Evolutionary conservation across 2,797 vertebrate genomes (phyloP), one percentile per base, ranked within the genome.

Genomic region (Eurystomus glaucurus): DNA sequence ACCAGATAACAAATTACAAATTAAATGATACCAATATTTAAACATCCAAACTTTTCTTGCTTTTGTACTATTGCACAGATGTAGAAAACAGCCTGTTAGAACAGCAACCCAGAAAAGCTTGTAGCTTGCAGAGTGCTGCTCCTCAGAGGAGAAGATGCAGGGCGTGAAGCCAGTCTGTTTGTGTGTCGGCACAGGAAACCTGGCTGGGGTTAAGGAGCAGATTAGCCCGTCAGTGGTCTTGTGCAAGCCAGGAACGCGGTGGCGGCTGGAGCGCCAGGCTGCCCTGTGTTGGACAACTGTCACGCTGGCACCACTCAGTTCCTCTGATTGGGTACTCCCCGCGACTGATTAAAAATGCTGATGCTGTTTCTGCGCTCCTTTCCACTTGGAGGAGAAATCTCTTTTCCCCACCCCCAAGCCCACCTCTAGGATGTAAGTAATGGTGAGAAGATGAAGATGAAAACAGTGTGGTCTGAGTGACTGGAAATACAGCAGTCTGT

Each of bases 301-400:
- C 98, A 95, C 52, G 50, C 97, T 96, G 98, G 97, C 98, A 93
- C 83, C 85, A 72, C 98, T 97, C 96, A 35, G 93, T 60, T 92
- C 87, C 97, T 95, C 98, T 94, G 97, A 99, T 99, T 99, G 99
- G 99, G 97, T 95, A 89, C 94, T 94, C 91, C 93, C 94, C 79
- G 94, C 75, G 83, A 94, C 98, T 95, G 98, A 98, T 98, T 91
- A 96, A 94, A 98, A 98, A 99, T 98, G 95, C 98, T 95, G 98
- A 98, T 98, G 97, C 64, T 41, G 97, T 97, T 64, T 65, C 80
- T 95, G 96, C 5, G 65, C 88, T 94, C 96, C 95, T 90, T 96
- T 58, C 91, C 94, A 94, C 96, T 95, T 90, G 95, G 86, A 90
- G 95, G 94, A 97, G 88, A 94, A 86, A 97, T 81, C 86, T 95